phyloP scores from a whole-genome alignment of 2,113 vertebrate species.

The Origma solitaria region DNA sequence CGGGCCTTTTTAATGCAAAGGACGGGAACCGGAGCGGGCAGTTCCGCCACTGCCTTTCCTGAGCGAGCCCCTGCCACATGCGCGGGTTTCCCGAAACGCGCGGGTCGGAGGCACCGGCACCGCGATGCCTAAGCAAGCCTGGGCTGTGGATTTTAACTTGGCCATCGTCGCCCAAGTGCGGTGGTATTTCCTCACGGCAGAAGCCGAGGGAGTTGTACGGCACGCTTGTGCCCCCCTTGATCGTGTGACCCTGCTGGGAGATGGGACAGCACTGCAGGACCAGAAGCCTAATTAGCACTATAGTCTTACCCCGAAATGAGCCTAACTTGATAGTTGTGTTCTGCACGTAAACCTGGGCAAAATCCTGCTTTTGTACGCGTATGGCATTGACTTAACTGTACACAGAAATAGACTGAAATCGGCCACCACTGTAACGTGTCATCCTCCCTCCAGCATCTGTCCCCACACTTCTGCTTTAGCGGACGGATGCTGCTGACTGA shows the following conservation, averaged over 20 bases:
- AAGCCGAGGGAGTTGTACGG: fast-evolving
- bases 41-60: fast-evolving
- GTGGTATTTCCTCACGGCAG: background rate
- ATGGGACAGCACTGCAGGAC: background rate
- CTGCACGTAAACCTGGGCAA: background rate
- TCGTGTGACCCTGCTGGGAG: background rate
- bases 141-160: fast-evolving
- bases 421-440: background rate
- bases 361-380: fast-evolving
- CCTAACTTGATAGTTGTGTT: background rate
- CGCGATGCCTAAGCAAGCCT: too few relatives aligned
- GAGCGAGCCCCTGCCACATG: fast-evolving
- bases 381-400: background rate
- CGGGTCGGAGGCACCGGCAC: fast-evolving
- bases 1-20: fast-evolving
- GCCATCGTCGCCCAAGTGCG: fast-evolving
- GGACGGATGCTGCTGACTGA: slow-evolving; percentile 17
- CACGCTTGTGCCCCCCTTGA: fast-evolving
- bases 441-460: background rate
- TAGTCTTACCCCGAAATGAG: background rate
- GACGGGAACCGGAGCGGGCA: fast-evolving
- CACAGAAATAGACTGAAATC: background rate
- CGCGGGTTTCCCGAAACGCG: fast-evolving
- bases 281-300: fast-evolving
- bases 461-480: background rate